These are phyloP conservation scores for Conomelus anceps DNA, from an alignment of 2,888 invertebrate species.

Conservation along the genomic window DNA sequence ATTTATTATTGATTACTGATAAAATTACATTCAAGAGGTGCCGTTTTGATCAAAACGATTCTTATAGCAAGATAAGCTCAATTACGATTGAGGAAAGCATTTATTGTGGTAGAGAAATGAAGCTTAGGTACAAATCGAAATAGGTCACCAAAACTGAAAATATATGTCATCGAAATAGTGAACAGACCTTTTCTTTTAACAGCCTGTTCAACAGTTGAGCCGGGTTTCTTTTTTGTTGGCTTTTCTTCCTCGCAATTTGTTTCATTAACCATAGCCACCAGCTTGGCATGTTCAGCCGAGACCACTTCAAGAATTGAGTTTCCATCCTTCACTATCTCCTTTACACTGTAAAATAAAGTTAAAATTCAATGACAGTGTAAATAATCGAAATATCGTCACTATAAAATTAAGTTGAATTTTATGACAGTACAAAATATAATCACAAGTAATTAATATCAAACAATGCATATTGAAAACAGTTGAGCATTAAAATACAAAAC, in stretches of 20 bases:
- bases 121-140: background rate
- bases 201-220: background rate
- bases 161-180: background rate
- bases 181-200: slow-evolving; percentile 18
- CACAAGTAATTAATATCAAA: too few species aligned
- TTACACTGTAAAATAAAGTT: slow-evolving; percentile 41
- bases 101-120: background rate
- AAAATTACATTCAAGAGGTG: too few species aligned
- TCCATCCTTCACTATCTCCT: slow-evolving; percentile 46
- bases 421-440: too few species aligned
- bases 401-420: too few species aligned
- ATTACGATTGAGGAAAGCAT: too few species aligned
- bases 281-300: slow-evolving; percentile 52
- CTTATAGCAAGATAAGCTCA: too few species aligned
- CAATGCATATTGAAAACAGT: too few species aligned
- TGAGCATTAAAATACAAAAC: too few species aligned
- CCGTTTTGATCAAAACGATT: too few species aligned
- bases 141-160: background rate
- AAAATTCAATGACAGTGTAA: too few species aligned
- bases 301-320: slow-evolving; percentile 45
- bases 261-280: slow-evolving; percentile 47
- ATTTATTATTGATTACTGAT: too few species aligned
- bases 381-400: too few species aligned
- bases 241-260: slow-evolving; percentile 14
- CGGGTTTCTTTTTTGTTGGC: background rate